These are phyloP conservation scores for Decapterus maruadsi DNA, from an alignment of 2,797 vertebrate species.

Conservation along the genomic window DNA sequence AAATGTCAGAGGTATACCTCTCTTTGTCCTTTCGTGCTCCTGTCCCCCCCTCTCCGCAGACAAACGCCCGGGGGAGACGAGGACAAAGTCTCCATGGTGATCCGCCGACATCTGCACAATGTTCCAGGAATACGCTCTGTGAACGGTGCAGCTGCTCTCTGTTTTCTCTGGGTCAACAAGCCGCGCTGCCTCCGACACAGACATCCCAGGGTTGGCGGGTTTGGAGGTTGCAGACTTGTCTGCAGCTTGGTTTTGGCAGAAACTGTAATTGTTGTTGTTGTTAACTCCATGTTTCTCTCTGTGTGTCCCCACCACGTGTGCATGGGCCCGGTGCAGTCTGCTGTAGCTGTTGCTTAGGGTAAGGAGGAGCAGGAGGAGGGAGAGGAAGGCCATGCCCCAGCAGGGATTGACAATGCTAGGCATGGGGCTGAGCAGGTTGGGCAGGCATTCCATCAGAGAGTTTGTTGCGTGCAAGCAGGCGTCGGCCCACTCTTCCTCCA, in stretches of 20 bases:
- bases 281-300: background rate
- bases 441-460: slow-evolving; percentile 81
- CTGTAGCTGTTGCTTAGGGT: slow-evolving; percentile 29
- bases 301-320: background rate
- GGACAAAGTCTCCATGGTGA: slow-evolving; percentile 63
- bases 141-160: slow-evolving; percentile 65
- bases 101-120: slow-evolving; percentile 40
- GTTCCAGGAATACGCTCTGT: slow-evolving; percentile 56
- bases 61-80: slow-evolving; percentile 53
- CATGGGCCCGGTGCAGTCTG: background rate
- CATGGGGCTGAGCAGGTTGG: slow-evolving; percentile 68
- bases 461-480: slow-evolving; percentile 68
- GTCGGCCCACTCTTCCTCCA: slow-evolving; percentile 61
- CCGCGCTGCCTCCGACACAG: slow-evolving; percentile 9
- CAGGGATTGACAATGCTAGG: slow-evolving; percentile 45
- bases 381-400: slow-evolving; percentile 63
- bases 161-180: slow-evolving; percentile 71
- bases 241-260: slow-evolving; percentile 3
- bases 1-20: slow-evolving; percentile 45
- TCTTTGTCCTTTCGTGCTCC: slow-evolving; percentile 49
- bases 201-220: slow-evolving; percentile 26
- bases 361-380: slow-evolving; percentile 68
- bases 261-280: background rate
- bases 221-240: background rate
- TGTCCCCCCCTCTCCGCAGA: slow-evolving; percentile 42